A percentile compares a stretch with the other conserved stretches of the same genome.
phyloP scores from a whole-genome alignment of 2,797 vertebrate species.

The Limosa lapponica region DNA sequence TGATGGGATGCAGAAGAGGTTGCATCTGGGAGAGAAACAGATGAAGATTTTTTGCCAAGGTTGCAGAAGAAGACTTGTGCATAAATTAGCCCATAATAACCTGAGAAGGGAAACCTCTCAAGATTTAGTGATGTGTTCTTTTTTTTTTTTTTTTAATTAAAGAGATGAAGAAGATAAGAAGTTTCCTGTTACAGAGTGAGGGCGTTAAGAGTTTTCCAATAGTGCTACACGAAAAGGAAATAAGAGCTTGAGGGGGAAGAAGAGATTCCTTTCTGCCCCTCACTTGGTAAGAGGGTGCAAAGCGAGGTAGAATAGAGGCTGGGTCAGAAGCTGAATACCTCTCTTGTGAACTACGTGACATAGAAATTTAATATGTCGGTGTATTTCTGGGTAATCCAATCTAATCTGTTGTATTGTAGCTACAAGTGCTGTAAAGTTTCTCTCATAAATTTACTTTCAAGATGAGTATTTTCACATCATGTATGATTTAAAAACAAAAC shows the following conservation, averaged over 20 bases:
- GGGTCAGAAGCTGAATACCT: neutral
- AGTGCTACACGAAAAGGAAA: neutral
- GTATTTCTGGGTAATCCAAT: neutral
- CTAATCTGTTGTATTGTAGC: neutral
- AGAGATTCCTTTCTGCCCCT: neutral
- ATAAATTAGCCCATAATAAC: neutral
- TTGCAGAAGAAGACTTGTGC: neutral
- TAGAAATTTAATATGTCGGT: neutral
- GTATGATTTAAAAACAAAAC: neutral
- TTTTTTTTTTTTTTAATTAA: neutral
- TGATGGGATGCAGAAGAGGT: neutral
- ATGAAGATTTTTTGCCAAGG: neutral
- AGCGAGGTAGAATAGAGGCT: neutral
- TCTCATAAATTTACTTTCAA: neutral
- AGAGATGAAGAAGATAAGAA: neutral
- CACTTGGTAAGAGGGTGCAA: neutral
- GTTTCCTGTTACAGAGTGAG: neutral
- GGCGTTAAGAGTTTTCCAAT: neutral
- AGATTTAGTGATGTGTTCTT: neutral
- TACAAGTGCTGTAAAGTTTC: neutral
- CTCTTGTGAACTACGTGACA: rapidly evolving
- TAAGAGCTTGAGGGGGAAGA: neutral
- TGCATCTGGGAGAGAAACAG: neutral
- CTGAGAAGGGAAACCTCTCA: neutral
- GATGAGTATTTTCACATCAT: neutral